phyloP scores from a whole-genome alignment of 2,888 invertebrate genomes.

The Apotomis betuletana region DNA sequence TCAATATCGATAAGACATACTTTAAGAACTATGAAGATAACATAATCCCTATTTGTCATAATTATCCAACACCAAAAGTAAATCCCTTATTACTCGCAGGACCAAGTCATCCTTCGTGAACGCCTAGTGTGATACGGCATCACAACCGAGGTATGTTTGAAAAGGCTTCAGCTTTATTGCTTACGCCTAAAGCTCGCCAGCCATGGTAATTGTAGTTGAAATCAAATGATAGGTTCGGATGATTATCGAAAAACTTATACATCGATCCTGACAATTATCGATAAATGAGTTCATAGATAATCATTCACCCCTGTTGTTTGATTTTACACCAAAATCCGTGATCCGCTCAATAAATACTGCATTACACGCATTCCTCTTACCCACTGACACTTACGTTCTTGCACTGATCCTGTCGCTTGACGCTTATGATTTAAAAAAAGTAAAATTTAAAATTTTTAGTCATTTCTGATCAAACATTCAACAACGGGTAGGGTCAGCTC shows the following conservation, averaged over 20 bases:
- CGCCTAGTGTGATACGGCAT: conserved; percentile 74
- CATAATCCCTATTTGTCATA: background rate
- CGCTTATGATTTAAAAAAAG: conserved; percentile 1
- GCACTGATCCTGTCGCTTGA: conserved; percentile 24
- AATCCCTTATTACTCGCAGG: conserved; percentile 69
- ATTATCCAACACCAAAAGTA: conserved; percentile 18
- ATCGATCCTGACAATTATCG: too few relatives aligned
- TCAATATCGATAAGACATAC: too few relatives aligned
- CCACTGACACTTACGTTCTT: conserved; percentile 19
- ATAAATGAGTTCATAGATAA: too few relatives aligned
- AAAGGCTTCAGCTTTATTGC: conserved; percentile 59
- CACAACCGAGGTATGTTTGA: conserved; percentile 72
- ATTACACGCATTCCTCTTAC: conserved; percentile 48
- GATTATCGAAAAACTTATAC: too few relatives aligned
- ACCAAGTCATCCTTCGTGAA: conserved; percentile 83
- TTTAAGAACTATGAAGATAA: too few relatives aligned
- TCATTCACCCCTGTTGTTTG: too few relatives aligned
- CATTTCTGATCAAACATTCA: too few relatives aligned
- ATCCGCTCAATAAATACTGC: conserved; percentile 43
- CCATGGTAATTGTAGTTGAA: too few relatives aligned
- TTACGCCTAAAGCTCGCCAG: conserved; percentile 48
- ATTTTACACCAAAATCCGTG: too few relatives aligned
- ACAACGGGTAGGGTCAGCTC: too few relatives aligned
- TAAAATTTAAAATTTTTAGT: too few relatives aligned
- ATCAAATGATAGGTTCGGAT: too few relatives aligned